Evolutionary conservation across 2,888 invertebrate genomes (phyloP).

Genomic region (Drosophila tanythrix): DNA sequence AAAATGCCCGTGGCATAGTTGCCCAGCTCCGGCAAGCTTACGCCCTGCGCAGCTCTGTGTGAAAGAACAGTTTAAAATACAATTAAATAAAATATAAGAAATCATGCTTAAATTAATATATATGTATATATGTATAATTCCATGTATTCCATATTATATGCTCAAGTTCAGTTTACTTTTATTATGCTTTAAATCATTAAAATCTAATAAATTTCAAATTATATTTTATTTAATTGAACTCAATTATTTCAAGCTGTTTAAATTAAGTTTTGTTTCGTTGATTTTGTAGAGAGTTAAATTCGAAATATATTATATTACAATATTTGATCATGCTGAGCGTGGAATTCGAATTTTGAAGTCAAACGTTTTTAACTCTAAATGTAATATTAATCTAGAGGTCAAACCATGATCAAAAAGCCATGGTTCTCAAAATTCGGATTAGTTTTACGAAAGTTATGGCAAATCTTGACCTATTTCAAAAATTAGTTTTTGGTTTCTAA

Average conservation of each 20-base stretch:
- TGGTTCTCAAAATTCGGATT: too few relatives aligned
- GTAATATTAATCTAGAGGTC: not conserved
- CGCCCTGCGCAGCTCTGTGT: constrained; percentile 90
- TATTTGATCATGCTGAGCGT: not conserved
- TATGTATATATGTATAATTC: not conserved
- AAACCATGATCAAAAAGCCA: not conserved
- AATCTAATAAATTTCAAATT: not conserved
- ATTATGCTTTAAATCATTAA: not conserved
- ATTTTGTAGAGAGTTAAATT: not conserved
- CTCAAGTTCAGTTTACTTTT: not conserved
- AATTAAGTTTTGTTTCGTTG: not conserved
- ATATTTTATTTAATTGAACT: not conserved
- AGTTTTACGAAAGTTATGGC: not conserved
- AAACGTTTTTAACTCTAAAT: not conserved
- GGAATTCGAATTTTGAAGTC: not conserved
- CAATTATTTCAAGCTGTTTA: not conserved
- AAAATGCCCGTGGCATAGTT: constrained; percentile 98
- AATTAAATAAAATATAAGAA: not conserved
- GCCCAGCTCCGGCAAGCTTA: constrained; percentile 94
- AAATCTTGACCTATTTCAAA: not conserved
- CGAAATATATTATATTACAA: not conserved
- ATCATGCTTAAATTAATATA: not conserved
- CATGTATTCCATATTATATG: not conserved
- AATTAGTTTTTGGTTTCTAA: not conserved
- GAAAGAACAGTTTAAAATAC: not conserved